Conservation (phyloP, 2,113 vertebrate species). For the Mungos mungo region DNA sequence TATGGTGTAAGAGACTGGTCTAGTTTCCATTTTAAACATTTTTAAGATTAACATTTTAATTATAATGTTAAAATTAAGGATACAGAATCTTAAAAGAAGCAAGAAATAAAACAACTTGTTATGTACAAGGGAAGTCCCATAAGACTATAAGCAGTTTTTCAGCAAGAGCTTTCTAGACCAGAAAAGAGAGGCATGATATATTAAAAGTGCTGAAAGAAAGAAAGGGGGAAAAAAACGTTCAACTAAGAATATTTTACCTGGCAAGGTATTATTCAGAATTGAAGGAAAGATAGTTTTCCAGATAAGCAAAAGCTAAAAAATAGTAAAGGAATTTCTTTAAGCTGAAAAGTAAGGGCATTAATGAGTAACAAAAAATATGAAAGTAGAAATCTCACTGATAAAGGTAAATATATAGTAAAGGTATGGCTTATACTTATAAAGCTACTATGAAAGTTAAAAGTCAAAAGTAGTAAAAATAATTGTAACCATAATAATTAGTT, state of each 20-base stretch:
- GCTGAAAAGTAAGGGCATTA: background rate
- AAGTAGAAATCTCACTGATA: background rate
- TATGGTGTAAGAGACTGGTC: too few species aligned
- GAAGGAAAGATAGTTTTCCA: background rate
- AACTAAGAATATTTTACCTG: background rate
- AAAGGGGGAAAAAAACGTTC: background rate
- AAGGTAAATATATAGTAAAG: background rate
- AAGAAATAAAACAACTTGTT: background rate
- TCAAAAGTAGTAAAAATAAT: background rate
- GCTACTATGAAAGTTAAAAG: background rate
- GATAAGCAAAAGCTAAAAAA: background rate
- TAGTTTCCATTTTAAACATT: too few species aligned
- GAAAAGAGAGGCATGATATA: background rate
- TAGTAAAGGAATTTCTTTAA: background rate
- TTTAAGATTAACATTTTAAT: too few species aligned
- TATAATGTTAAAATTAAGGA: too few species aligned
- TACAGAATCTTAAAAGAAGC: too few species aligned
- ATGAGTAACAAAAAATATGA: background rate
- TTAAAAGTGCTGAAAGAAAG: background rate
- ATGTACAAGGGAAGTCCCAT: background rate
- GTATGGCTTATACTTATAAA: background rate
- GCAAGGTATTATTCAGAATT: background rate
- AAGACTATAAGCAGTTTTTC: background rate
- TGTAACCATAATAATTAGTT: background rate
- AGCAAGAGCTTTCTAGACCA: background rate